These are phyloP conservation scores for Copidosoma aretas DNA, from an alignment of 2,888 invertebrate species.

Conservation along the genomic window DNA sequence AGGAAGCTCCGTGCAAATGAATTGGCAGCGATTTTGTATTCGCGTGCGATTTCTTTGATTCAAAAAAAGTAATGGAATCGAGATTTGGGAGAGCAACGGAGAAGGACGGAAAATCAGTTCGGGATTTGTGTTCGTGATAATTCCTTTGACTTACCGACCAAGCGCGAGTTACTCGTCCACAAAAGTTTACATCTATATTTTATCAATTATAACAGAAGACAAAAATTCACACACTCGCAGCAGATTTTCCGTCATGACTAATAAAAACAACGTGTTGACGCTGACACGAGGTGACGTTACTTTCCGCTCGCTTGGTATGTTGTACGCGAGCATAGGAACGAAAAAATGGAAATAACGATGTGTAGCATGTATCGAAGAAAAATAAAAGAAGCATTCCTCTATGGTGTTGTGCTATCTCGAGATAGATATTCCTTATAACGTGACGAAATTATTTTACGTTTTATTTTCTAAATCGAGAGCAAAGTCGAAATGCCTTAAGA, in stretches of 20 bases:
- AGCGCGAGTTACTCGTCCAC: too few species aligned
- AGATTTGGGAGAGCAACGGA: background rate
- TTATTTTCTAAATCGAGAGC: background rate
- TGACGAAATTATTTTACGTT: background rate
- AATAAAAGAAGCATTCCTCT: constrained; percentile 6
- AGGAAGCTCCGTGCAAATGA: too few species aligned
- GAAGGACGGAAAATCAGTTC: background rate
- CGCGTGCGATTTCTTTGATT: too few species aligned
- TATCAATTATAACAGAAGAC: background rate
- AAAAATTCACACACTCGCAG: background rate
- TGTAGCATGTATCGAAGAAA: too few species aligned
- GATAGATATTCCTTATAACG: background rate
- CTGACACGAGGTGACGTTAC: background rate
- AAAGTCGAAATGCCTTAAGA: too few species aligned
- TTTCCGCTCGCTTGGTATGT: background rate
- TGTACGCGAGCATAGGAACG: background rate
- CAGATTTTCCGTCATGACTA: constrained; percentile 7
- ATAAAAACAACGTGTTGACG: background rate
- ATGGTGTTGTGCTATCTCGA: constrained; percentile 17
- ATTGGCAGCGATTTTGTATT: too few species aligned
- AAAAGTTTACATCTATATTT: background rate
- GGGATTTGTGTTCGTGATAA: background rate
- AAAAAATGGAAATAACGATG: background rate
- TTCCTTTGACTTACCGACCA: background rate
- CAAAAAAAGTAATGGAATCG: too few species aligned